Evolutionary conservation across 2,888 invertebrate species (phyloP), one percentile per base, ranked within the genome.

Genomic region (Corbicula japonica): DNA sequence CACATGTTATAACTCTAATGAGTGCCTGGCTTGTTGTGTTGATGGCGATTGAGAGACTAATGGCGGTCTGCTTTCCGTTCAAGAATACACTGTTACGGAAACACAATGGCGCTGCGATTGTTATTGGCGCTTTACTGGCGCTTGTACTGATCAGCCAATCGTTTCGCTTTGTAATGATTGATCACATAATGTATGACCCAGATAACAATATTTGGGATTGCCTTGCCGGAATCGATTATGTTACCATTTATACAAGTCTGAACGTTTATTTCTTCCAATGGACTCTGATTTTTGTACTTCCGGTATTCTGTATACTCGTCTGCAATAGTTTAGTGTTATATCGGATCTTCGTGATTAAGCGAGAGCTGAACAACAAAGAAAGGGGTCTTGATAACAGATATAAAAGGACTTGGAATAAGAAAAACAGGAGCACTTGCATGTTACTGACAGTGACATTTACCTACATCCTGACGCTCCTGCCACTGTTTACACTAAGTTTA

Each of bases 1-100:
- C 90, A 61, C 86, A 89, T 66, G 87, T 91, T n/a, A 88, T 89
- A 68, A 91, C 90, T 65, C 77, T 92, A 10, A 91, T 92, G 90
- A 91, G 91, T 6, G 88, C 90, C 0, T 92, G 92, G 92, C 80
- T 92, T n/a, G 88, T 92, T n/a, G 91, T 92, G 12, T 87, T 90
- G 32, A 90, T 92, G 89, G 90, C 92, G 1, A 35, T 89, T n/a
- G 92, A 92, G 68, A 76, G 92, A 8, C 82, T 91, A 28, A 82
- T 91, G 38, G 92, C 91, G 18, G 90, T 92, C n/a, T 90, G 89
- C 73, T 88, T 88, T 52, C 92, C 92, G 1, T 91, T 92, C 80
- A 88, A 86, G 65, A 90, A 88, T 54, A 80, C 87, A 54, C 61
- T 86, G n/a, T 80, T 91, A 50, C 88, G 91, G 52, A 86, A 81